Evolutionary conservation across 2,888 invertebrate genomes (phyloP).

Genomic region (Phymatocera aterrima): DNA sequence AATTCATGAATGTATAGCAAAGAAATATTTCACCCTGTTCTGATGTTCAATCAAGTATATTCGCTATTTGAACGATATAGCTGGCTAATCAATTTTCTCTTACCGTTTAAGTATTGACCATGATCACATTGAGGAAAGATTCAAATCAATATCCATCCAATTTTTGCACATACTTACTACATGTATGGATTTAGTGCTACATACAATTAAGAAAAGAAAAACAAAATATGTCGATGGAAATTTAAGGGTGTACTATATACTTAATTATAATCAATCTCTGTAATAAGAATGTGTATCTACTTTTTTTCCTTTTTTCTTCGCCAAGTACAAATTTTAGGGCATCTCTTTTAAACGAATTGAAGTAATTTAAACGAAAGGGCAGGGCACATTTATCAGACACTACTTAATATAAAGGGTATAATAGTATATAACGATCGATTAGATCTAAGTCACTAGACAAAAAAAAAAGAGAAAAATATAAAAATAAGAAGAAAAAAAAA

Average conservation of each 20-base stretch:
- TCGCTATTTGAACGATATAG: conserved; percentile 1
- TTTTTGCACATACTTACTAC: no score
- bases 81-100: neutral
- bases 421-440: conserved; percentile 2
- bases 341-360: conserved; percentile 35
- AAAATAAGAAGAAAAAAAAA: neutral
- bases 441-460: neutral
- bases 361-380: conserved; percentile 25
- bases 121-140: conserved; percentile 6
- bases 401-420: conserved; percentile 22
- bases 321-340: conserved; percentile 40
- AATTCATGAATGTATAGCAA: conserved; percentile 22
- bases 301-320: no score
- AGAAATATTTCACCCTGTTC: conserved; percentile 20
- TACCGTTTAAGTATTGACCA: neutral
- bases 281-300: conserved; percentile 26
- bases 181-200: no score
- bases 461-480: neutral
- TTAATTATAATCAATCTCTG: conserved; percentile 25
- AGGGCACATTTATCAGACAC: conserved; percentile 28
- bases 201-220: no score
- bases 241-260: conserved; percentile 33
- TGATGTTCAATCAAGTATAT: neutral
- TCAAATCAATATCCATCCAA: conserved; percentile 29
- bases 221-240: no score